These are phyloP conservation scores for Thecocarcelia acutangulata DNA, from an alignment of 2,888 invertebrate genomes.

Conservation along the genomic window DNA sequence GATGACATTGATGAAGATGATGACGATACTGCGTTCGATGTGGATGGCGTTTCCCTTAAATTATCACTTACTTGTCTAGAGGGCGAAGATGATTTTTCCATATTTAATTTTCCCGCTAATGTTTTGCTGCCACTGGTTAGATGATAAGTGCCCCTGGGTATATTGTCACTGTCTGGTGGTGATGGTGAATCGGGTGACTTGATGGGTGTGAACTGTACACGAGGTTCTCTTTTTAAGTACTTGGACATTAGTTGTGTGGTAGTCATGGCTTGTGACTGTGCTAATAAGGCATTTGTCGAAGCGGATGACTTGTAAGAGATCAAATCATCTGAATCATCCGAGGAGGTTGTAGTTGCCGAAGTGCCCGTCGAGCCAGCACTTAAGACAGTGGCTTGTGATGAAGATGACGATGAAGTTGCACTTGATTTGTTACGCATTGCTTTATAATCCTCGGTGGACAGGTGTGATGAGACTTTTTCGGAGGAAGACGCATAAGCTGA, in stretches of 20 bases:
- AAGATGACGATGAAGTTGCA: slow-evolving; percentile 79
- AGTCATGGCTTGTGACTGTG: slow-evolving; percentile 81
- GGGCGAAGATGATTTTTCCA: slow-evolving; percentile 75
- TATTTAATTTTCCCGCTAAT: slow-evolving; percentile 69
- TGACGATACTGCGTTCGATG: slow-evolving; percentile 70
- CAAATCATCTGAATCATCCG: slow-evolving; percentile 79
- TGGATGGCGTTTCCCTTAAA: slow-evolving; percentile 65
- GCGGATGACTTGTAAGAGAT: slow-evolving; percentile 80
- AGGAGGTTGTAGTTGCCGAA: slow-evolving; percentile 79
- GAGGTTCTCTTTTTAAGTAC: slow-evolving; percentile 80
- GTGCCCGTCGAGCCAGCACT: slow-evolving; percentile 80
- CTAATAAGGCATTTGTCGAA: slow-evolving; percentile 79
- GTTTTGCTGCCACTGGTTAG: slow-evolving; percentile 71
- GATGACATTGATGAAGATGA: slow-evolving; percentile 71
- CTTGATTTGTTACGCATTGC: slow-evolving; percentile 79
- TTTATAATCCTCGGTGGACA: slow-evolving; percentile 77
- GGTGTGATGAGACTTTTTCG: slow-evolving; percentile 71
- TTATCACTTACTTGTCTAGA: slow-evolving; percentile 75
- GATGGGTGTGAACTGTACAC: slow-evolving; percentile 79
- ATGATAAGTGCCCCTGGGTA: slow-evolving; percentile 79
- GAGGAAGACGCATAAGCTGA: slow-evolving; percentile 62
- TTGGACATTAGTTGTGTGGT: slow-evolving; percentile 81
- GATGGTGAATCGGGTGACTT: slow-evolving; percentile 80
- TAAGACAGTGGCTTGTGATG: slow-evolving; percentile 79
- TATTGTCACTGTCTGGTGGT: slow-evolving; percentile 76